Evolutionary conservation across 2,113 vertebrate species (phyloP).

Genomic region (Takifugu flavidus): DNA sequence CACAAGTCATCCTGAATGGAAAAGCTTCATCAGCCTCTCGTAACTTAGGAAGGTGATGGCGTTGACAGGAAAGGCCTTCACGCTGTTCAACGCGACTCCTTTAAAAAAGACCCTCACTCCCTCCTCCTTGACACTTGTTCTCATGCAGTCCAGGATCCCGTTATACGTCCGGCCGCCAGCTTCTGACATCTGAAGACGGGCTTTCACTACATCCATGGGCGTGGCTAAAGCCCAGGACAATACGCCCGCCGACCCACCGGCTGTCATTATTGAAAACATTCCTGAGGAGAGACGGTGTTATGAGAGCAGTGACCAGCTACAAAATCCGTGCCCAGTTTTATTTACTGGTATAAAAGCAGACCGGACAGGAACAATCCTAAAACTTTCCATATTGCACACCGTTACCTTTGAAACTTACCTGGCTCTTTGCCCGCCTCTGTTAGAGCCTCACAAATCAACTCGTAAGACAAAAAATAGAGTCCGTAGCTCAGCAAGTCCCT

Average conservation of each 20-base stretch:
- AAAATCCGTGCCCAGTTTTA: background rate
- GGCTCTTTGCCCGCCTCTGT: constrained; percentile 63
- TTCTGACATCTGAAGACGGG: constrained; percentile 81
- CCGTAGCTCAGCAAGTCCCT: constrained; percentile 79
- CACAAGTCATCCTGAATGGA: constrained; percentile 40
- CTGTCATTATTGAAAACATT: constrained; percentile 68
- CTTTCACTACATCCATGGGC: constrained; percentile 83
- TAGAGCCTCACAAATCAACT: constrained; percentile 64
- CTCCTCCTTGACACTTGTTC: constrained; percentile 72
- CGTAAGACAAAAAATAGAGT: constrained; percentile 80
- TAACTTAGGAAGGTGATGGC: constrained; percentile 82
- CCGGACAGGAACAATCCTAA: background rate
- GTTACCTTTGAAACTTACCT: constrained; percentile 53
- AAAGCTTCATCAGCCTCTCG: constrained; percentile 69
- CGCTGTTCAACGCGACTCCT: constrained; percentile 77
- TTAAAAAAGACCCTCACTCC: constrained; percentile 76
- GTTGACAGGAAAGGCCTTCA: constrained; percentile 83
- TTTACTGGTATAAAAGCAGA: too few species aligned
- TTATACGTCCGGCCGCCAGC: constrained; percentile 61
- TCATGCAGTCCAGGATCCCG: constrained; percentile 78
- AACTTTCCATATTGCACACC: background rate
- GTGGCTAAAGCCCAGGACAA: constrained; percentile 78
- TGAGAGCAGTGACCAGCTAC: background rate
- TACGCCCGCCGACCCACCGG: constrained; percentile 77
- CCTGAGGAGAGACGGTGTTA: constrained; percentile 46